These are phyloP conservation scores for Scartelaos histophorus DNA, from an alignment of 2,113 vertebrate species.

Conservation along the genomic window DNA sequence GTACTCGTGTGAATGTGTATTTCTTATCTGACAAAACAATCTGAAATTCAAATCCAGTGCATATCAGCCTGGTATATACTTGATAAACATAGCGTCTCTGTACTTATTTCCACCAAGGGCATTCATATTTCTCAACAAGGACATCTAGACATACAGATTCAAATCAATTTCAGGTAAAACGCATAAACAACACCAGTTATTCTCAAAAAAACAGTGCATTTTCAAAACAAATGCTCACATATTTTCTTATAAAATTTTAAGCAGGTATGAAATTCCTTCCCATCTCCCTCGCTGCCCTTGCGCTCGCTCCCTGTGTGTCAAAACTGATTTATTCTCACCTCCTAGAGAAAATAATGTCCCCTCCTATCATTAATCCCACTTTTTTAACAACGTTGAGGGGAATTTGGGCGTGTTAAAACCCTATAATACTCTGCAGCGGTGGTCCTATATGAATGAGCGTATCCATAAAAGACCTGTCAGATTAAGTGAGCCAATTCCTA, in stretches of 20 bases:
- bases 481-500: constrained; percentile 63
- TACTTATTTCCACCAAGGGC: not conserved
- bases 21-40: not conserved
- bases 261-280: not conserved
- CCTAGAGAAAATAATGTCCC: constrained; percentile 42
- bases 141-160: not conserved
- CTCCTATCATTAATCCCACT: constrained; percentile 54
- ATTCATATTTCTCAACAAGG: not conserved
- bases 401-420: constrained; percentile 39
- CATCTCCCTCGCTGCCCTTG: not conserved
- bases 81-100: not conserved
- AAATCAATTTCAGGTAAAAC: not conserved
- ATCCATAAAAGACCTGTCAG: constrained; percentile 71
- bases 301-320: constrained; percentile 52
- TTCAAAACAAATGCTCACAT: not conserved
- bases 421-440: constrained; percentile 40
- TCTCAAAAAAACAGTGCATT: not conserved
- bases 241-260: constrained; percentile 20
- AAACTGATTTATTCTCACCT: constrained; percentile 51
- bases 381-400: constrained; percentile 49
- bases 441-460: constrained; percentile 53
- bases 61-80: not conserved
- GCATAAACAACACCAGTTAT: not conserved
- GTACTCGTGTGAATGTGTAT: not conserved
- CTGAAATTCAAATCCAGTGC: not conserved